Conservation (phyloP, 1,140 invertebrate species). For the Sesamia nonagrioides region DNA sequence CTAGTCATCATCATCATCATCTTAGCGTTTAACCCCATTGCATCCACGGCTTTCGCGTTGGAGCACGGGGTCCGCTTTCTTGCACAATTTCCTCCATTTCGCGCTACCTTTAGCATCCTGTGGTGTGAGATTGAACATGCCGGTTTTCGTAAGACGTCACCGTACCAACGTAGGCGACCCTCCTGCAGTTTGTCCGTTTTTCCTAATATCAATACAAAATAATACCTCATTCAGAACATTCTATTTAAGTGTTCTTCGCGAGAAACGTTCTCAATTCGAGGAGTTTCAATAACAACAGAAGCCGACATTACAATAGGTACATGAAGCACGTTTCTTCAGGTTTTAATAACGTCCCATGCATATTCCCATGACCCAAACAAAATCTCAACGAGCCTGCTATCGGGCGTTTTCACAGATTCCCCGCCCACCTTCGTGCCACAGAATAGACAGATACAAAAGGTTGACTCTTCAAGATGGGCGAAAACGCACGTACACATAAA, state of each 20-base stretch:
- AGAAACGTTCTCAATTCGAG: neutral
- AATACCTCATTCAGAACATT: neutral
- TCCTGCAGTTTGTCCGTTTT: no score
- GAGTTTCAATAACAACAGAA: neutral
- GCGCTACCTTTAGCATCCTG: no score
- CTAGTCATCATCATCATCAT: no score
- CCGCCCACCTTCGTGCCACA: neutral
- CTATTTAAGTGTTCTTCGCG: neutral
- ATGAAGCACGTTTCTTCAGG: constrained; percentile 1
- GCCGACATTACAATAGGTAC: constrained; percentile 3
- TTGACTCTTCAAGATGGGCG: neutral
- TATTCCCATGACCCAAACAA: constrained; percentile 39
- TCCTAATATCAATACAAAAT: no score
- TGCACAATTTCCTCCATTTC: no score
- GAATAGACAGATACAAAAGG: neutral
- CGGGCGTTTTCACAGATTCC: constrained; percentile 22
- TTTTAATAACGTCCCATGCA: constrained; percentile 25
- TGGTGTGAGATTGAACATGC: no score
- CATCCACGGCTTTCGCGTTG: no score
- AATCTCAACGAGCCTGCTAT: constrained; percentile 33
- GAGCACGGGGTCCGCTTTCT: no score
- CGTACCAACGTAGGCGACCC: no score
- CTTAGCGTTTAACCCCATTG: no score
- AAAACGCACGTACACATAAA: neutral
- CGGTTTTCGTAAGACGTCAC: no score